Evolutionary conservation across 2,113 vertebrate genomes (phyloP), one percentile per base, ranked within the genome.

Genomic region (Psephotus haematonotus): DNA sequence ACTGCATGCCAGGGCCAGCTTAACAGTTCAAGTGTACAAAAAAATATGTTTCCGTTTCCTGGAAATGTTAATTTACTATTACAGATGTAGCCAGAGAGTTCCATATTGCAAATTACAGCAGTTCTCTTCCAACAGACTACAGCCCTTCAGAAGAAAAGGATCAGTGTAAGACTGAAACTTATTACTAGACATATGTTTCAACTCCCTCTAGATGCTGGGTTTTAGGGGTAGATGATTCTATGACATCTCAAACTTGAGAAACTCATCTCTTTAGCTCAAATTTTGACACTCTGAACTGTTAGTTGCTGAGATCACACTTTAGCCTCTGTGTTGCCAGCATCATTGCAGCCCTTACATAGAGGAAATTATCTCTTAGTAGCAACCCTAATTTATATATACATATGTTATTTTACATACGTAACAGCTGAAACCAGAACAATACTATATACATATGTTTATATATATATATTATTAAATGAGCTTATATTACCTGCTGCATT

Each of bases 401-500:
- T 23, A 18, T 7, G n/a, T 72, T 63, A 53, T 29, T 75, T 60
- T 35, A 13, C 41, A 70, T 37, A 53, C 43, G 19, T 19, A 50
- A 57, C 13, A 59, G 57, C 57, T 59, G 33, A 59, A 59, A 59
- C 9, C 57, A 35, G 22, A 22, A 59, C 19, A 59, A 24, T 19
- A 52, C 8, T 3, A 11, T 10, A 55, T 10, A 60, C 14, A 29
- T 50, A 3, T 47, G 16, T 59, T 9, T 63, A 3, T 39, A 27
- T 23, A 15, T 62, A 39, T 46, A 15, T 55, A 37, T 46, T 46
- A 33, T 79, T 68, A 93, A 68, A 84, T 39, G 87, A 46, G 52
- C 17, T 92, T 90, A 37, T 43, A 39, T 97, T 99, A 99, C 99
- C 99, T 99, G 98, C 96, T 97, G 98, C 96, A 92, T 93, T 90